Conservation (phyloP, 2,888 invertebrate genomes). For the Trimorus sp. region DNA sequence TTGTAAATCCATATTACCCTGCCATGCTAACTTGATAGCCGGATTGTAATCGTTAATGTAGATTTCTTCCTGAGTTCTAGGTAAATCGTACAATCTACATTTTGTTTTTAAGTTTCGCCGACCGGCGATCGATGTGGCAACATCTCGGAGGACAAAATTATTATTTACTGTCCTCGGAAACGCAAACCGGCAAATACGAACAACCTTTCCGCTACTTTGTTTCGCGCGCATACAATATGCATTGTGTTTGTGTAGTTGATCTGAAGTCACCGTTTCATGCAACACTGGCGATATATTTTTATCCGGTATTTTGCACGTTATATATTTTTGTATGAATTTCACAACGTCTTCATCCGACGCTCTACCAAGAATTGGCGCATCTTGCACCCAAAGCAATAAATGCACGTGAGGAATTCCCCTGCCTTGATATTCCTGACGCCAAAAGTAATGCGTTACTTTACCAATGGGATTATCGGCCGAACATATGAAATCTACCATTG, state of each 20-base stretch:
- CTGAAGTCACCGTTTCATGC: not conserved
- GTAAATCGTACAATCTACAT: conserved; percentile 71
- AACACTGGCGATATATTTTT: no score
- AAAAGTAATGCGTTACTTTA: conserved; percentile 66
- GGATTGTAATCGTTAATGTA: no score
- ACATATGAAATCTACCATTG: conserved; percentile 72
- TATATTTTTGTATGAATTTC: conserved; percentile 67
- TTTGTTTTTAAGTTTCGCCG: conserved; percentile 68
- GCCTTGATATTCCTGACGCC: conserved; percentile 4
- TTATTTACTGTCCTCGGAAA: conserved; percentile 70
- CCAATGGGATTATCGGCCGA: conserved; percentile 65
- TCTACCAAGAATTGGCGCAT: conserved; percentile 69
- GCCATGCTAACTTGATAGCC: conserved; percentile 71
- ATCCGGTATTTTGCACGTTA: conserved; percentile 69
- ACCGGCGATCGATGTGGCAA: conserved; percentile 70
- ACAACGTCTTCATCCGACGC: conserved; percentile 69
- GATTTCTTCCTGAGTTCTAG: conserved; percentile 61
- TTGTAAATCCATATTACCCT: conserved; percentile 73
- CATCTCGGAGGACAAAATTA: conserved; percentile 65
- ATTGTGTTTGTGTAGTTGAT: conserved; percentile 8
- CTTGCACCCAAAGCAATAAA: conserved; percentile 71
- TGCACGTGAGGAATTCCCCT: not conserved
- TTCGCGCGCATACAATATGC: conserved; percentile 2
- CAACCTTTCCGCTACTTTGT: not conserved
- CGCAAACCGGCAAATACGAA: conserved; percentile 17